Conservation (phyloP, 2,888 invertebrate genomes). For the Blastobasis lacticolella region DNA sequence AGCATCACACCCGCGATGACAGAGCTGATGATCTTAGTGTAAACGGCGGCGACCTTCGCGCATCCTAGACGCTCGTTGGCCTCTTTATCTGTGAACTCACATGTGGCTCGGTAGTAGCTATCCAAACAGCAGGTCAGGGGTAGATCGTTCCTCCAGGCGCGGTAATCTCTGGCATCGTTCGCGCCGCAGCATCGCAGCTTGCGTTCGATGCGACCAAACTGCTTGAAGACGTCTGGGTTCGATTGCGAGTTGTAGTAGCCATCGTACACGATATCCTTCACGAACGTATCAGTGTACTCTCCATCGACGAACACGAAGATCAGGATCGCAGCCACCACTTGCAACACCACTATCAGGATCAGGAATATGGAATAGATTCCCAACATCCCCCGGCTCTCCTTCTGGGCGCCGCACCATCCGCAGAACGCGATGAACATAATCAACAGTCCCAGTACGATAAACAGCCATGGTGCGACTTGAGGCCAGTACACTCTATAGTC, state of each 20-base stretch:
- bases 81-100: slow-evolving; percentile 66
- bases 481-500: slow-evolving; percentile 69
- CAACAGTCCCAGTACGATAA: slow-evolving; percentile 54
- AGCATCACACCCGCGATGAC: slow-evolving; percentile 59
- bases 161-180: slow-evolving; percentile 63
- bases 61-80: slow-evolving; percentile 65
- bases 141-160: slow-evolving; percentile 61
- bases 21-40: slow-evolving; percentile 64
- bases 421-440: slow-evolving; percentile 60
- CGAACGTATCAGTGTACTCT: slow-evolving; percentile 59
- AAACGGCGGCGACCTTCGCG: slow-evolving; percentile 67
- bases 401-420: slow-evolving; percentile 58
- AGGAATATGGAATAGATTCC: slow-evolving; percentile 57
- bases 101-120: slow-evolving; percentile 58
- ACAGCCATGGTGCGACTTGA: slow-evolving; percentile 67
- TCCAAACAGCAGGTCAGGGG: slow-evolving; percentile 61
- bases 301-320: slow-evolving; percentile 67
- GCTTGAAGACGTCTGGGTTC: slow-evolving; percentile 56
- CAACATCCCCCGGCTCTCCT: slow-evolving; percentile 54
- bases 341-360: slow-evolving; percentile 47
- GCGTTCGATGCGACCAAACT: slow-evolving; percentile 59
- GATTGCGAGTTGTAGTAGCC: slow-evolving; percentile 65
- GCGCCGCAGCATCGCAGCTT: slow-evolving; percentile 63
- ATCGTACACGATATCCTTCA: slow-evolving; percentile 66
- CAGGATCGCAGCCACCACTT: slow-evolving; percentile 51